phyloP scores from a whole-genome alignment of 53 echinoderm and acorn worm species.

The Holothuria leucospilota region DNA sequence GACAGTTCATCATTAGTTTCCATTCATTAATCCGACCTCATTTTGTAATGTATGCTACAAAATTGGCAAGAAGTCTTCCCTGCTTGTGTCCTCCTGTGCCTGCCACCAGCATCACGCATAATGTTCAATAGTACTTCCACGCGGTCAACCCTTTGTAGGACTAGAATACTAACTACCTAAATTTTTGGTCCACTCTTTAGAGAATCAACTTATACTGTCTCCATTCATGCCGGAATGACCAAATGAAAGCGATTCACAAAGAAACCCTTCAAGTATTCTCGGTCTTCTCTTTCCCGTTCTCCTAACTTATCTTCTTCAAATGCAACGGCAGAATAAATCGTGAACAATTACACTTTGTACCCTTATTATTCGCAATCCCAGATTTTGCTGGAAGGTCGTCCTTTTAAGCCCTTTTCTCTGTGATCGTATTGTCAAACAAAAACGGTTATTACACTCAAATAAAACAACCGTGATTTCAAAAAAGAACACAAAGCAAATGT shows the following conservation, averaged over 20 bases:
- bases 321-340: slow-evolving; percentile 27
- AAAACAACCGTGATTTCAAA: neutral
- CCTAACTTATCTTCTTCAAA: slow-evolving; percentile 1
- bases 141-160: no score
- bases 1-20: no score
- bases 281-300: neutral
- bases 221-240: no score
- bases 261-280: slow-evolving; percentile 28
- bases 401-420: neutral
- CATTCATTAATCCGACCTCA: no score
- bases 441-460: slow-evolving; percentile 4
- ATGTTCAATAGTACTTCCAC: no score
- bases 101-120: no score
- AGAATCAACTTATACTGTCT: no score
- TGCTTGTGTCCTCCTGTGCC: no score
- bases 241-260: slow-evolving; percentile 10
- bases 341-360: slow-evolving; percentile 10
- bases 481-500: neutral
- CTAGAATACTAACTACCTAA: no score
- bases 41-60: no score
- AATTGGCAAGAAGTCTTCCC: no score
- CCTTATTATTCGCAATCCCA: neutral
- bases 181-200: no score
- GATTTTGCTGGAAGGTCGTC: slow-evolving; percentile 19
- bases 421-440: neutral